Base-by-base conservation (phyloP, 1,140 invertebrate genomes). In the Drosophila tropicalis region DNA sequence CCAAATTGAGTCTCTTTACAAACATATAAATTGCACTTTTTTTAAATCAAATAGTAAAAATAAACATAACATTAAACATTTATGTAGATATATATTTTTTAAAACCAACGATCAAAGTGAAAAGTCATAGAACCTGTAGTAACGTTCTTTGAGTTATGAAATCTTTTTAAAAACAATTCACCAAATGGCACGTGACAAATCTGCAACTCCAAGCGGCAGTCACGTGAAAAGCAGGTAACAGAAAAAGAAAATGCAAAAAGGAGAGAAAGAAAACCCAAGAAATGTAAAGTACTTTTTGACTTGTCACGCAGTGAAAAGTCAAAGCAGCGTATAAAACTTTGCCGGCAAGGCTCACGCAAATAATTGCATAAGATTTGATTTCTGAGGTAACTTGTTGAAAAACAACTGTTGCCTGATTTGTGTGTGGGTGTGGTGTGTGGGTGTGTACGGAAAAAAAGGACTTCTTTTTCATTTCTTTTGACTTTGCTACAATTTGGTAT, bases 341-440 rank as follows among this genome's bases (percentile, higher is more conserved):
- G 63, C 58, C 81, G 41, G 13, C 73, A 71, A 71, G 70, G 67
- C 25, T 78, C 61, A 41, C 55, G 64, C 67, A 75, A 64, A 78
- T 85, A 84, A 84, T 85, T 85, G 81, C 77, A 79, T 81, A 85
- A 85, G 73, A 67, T 73, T 70, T 63, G 62, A 29, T 29, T 29
- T 29, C 5, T 6, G 29, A 29, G 5, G 5, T 29, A 29, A 29
- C 44, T 51, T 51, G 44, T 51, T 51, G 9, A 17, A 22, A 22
- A 51, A 51, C 17, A 51, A 51, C 7, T 51, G 9, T 22, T 51
- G 36, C 36, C 34, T 2, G 34, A 36, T 36, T 29, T 6, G 5
- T 29, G 29, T 29, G 29, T 6, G 0, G 5, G 29, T 29, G 29
- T 29, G 0, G 22, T 22, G 19, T 1, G 19, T 22, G 19, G 1